phyloP scores from a whole-genome alignment of 2,797 vertebrate genomes.

The Sylvilagus floridanus region DNA sequence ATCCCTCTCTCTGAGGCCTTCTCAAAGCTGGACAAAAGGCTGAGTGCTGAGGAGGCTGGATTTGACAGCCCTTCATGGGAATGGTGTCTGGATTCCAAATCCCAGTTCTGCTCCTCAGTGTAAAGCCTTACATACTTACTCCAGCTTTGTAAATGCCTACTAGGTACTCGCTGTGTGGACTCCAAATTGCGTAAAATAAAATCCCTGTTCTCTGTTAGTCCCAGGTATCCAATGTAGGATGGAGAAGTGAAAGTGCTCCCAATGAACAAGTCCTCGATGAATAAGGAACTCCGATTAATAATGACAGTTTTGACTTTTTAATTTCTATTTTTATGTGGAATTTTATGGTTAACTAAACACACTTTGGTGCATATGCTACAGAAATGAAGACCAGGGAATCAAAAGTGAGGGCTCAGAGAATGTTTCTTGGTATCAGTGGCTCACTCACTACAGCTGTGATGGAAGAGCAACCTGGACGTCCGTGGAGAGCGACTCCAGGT shows the following conservation, averaged over 20 bases:
- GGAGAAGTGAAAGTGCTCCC: background rate
- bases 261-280: background rate
- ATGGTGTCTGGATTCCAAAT: slow-evolving; percentile 3
- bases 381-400: background rate
- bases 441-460: background rate
- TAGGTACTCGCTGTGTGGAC: background rate
- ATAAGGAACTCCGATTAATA: background rate
- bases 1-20: slow-evolving; percentile 58
- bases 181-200: background rate
- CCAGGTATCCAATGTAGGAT: background rate
- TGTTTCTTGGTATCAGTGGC: background rate
- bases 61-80: slow-evolving; percentile 13
- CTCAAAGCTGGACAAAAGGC: slow-evolving; percentile 63
- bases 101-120: background rate
- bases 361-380: background rate
- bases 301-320: background rate
- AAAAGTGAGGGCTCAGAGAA: background rate
- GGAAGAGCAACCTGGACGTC: background rate
- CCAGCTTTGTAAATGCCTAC: background rate
- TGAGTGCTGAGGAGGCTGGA: slow-evolving; percentile 49
- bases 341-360: background rate
- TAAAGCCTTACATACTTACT: background rate
- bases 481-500: background rate
- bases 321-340: slow-evolving; percentile 13
- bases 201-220: background rate